Conservation (phyloP, 2,888 invertebrate genomes). For the Dicycla oo region DNA sequence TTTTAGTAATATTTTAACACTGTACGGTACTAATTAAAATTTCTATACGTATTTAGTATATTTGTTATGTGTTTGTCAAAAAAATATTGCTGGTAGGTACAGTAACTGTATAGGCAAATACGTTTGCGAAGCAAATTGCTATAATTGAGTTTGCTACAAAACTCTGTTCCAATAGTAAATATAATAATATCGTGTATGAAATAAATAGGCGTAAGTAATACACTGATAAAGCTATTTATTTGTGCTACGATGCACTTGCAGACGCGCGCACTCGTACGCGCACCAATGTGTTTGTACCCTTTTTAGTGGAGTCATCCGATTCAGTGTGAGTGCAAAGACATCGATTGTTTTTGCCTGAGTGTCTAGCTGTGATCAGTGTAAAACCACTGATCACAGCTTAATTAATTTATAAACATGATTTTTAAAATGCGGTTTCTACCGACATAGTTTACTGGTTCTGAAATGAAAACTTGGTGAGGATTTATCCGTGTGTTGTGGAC, state of each 20-base stretch:
- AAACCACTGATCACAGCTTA: too few relatives aligned
- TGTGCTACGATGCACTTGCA: conserved; percentile 15
- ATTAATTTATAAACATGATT: conserved; percentile 10
- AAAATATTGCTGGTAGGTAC: neutral
- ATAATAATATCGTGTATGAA: neutral
- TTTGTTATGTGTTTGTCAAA: neutral
- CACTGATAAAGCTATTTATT: conserved; percentile 31
- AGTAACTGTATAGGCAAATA: neutral
- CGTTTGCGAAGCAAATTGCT: conserved; percentile 8
- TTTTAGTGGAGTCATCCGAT: conserved; percentile 47
- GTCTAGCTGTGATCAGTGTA: conserved; percentile 34
- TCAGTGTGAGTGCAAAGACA: conserved; percentile 50
- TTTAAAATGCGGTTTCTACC: conserved; percentile 23
- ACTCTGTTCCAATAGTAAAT: too few relatives aligned
- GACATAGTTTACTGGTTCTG: conserved; percentile 3
- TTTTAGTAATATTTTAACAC: neutral
- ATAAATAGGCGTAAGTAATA: conserved; percentile 6
- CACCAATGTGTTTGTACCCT: conserved; percentile 39
- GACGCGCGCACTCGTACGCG: conserved; percentile 15
- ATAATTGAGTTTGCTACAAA: neutral
- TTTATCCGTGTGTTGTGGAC: conserved; percentile 2
- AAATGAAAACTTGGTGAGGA: conserved; percentile 34
- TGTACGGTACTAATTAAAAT: neutral
- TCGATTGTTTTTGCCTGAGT: conserved; percentile 30
- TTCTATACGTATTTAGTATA: neutral